A percentile compares a stretch with the other conserved stretches of the same genome.
Conservation (phyloP, 1,140 invertebrate genomes). For the Pararge aegeria region DNA sequence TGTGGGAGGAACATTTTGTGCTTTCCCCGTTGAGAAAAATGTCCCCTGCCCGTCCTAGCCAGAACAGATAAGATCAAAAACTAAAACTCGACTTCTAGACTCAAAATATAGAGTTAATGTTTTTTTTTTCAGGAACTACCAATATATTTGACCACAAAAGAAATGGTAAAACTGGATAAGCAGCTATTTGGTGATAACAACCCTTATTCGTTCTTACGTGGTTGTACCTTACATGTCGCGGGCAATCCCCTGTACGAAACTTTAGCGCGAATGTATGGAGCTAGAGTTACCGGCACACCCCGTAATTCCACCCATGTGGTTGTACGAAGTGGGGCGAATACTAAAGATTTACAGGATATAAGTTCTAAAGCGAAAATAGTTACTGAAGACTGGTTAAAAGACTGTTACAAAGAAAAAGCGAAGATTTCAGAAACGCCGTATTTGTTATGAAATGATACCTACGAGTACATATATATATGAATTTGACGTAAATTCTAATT, state of each 20-base stretch:
- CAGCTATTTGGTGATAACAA: constrained; percentile 45
- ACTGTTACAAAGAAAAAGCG: constrained; percentile 39
- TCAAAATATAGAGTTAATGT: neutral
- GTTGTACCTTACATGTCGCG: constrained; percentile 40
- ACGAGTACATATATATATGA: neutral
- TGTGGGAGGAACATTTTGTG: no score
- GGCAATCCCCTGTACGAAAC: constrained; percentile 24
- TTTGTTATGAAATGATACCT: constrained; percentile 8
- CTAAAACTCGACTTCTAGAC: no score
- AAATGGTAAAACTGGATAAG: constrained; percentile 55
- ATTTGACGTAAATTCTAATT: neutral
- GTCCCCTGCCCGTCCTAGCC: no score
- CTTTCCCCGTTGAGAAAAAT: no score
- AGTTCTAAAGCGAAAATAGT: constrained; percentile 33
- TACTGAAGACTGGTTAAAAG: constrained; percentile 50
- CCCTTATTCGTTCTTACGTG: constrained; percentile 54
- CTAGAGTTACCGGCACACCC: constrained; percentile 30
- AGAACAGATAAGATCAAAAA: no score
- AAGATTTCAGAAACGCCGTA: constrained; percentile 19
- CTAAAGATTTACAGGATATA: constrained; percentile 31
- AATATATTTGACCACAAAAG: constrained; percentile 50
- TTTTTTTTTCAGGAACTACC: constrained; percentile 40
- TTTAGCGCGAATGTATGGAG: constrained; percentile 50
- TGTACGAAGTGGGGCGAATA: constrained; percentile 27
- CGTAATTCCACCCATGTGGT: constrained; percentile 44